Conservation (phyloP, 1,140 invertebrate species). For the Spodoptera frugiperda region DNA sequence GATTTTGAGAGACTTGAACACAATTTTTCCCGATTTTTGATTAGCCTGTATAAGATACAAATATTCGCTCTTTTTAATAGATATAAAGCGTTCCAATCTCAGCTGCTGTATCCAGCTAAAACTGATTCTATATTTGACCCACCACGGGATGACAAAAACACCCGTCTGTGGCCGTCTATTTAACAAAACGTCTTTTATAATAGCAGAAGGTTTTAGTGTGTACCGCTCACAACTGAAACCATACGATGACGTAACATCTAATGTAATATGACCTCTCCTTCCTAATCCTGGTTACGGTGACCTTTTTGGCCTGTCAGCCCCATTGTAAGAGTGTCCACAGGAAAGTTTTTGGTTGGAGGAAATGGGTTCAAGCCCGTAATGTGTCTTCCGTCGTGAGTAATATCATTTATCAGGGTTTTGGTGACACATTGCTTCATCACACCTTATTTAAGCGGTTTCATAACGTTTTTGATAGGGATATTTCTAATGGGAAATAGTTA, state of each 20-base stretch:
- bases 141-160: no score
- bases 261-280: slow-evolving; percentile 11
- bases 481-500: no score
- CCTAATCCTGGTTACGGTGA: slow-evolving; percentile 2
- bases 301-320: slow-evolving; percentile 1
- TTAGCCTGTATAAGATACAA: no score
- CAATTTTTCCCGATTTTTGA: background rate
- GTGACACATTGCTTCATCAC: slow-evolving; percentile 11
- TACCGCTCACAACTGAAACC: slow-evolving; percentile 4
- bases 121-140: no score
- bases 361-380: slow-evolving; percentile 16
- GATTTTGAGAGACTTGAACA: background rate
- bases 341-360: background rate
- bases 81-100: no score
- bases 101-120: no score
- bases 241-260: slow-evolving; percentile 8
- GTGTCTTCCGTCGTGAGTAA: slow-evolving; percentile 22
- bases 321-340: background rate
- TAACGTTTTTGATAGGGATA: background rate
- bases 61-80: no score
- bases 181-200: background rate
- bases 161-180: no score
- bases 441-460: background rate
- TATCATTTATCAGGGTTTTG: slow-evolving; percentile 5
- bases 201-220: background rate